These are phyloP conservation scores for Aegotheles bennettii DNA, from an alignment of 2,113 vertebrate species.

Conservation along the genomic window DNA sequence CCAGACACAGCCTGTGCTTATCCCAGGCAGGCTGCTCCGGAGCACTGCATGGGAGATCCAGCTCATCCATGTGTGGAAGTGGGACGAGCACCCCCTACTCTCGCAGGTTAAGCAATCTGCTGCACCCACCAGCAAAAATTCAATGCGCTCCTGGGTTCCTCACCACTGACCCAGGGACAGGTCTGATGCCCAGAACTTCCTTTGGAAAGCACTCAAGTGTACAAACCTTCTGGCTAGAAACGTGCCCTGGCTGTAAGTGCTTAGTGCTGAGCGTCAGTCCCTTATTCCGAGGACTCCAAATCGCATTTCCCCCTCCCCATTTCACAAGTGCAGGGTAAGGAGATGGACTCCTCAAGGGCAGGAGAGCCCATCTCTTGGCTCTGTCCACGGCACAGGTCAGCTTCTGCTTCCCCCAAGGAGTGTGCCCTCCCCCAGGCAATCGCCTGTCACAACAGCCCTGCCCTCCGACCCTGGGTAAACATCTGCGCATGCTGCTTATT, in stretches of 20 bases:
- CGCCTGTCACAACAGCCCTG: slow-evolving; percentile 73
- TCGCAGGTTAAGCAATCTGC: accelerated
- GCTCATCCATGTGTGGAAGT: accelerated
- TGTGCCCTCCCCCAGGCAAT: slow-evolving; percentile 24
- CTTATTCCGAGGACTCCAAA: not conserved
- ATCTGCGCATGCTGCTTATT: slow-evolving; percentile 64
- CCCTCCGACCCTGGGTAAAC: slow-evolving; percentile 75
- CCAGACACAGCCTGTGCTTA: not conserved
- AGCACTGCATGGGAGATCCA: accelerated
- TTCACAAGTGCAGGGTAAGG: not conserved
- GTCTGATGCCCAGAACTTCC: not conserved
- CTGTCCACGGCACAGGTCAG: not conserved
- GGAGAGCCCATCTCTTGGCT: not conserved
- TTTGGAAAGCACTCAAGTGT: not conserved
- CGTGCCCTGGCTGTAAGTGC: accelerated
- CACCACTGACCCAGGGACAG: not conserved
- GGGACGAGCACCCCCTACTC: accelerated
- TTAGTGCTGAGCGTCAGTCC: not conserved
- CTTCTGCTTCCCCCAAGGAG: not conserved
- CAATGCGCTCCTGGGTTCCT: not conserved
- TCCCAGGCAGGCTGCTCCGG: not conserved
- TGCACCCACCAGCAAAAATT: not conserved
- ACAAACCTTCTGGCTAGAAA: not conserved
- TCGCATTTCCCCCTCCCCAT: not conserved
- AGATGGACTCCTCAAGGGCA: accelerated